A percentile compares a stretch with the other conserved stretches of the same genome.
Conservation (phyloP, 2,888 invertebrate genomes). For the Euphydryas editha region DNA sequence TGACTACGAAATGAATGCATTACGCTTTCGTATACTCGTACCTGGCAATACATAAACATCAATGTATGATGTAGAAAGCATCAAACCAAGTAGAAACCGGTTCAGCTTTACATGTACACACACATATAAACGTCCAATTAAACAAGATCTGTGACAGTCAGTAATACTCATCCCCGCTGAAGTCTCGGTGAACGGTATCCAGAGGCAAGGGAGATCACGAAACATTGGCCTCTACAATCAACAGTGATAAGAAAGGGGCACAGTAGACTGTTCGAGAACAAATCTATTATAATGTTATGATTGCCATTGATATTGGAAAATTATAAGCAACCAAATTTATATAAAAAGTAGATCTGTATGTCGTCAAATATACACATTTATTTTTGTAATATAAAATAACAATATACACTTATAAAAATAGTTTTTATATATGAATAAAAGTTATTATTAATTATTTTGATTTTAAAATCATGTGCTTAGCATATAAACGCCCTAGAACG, state of each 20-base stretch:
- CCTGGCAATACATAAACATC: conserved; percentile 64
- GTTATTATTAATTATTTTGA: too few species aligned
- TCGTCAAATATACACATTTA: not conserved
- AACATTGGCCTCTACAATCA: conserved; percentile 63
- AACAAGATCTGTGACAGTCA: conserved; percentile 71
- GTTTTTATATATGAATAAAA: too few species aligned
- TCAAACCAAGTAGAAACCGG: conserved; percentile 74
- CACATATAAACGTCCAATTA: conserved; percentile 76
- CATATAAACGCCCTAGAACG: conserved; percentile 33
- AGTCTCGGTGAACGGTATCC: conserved; percentile 51
- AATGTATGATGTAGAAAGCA: conserved; percentile 77
- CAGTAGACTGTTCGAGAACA: conserved; percentile 51
- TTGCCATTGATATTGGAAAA: conserved; percentile 40
- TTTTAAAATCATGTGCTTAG: not conserved
- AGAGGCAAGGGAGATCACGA: conserved; percentile 61
- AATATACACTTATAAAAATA: too few species aligned
- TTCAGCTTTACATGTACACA: conserved; percentile 73
- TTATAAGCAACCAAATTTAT: conserved; percentile 17
- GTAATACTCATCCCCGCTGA: conserved; percentile 62
- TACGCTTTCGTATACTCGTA: conserved; percentile 55
- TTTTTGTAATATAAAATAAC: not conserved
- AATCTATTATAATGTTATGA: conserved; percentile 46
- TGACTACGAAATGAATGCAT: conserved; percentile 63
- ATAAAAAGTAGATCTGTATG: not conserved
- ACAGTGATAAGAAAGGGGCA: conserved; percentile 76